Percentiles rank a stretch among this genome's conserved stretches.
These are phyloP conservation scores for Agriopis aurantiaria DNA, from an alignment of 2,888 invertebrate species.

Conservation along the genomic window DNA sequence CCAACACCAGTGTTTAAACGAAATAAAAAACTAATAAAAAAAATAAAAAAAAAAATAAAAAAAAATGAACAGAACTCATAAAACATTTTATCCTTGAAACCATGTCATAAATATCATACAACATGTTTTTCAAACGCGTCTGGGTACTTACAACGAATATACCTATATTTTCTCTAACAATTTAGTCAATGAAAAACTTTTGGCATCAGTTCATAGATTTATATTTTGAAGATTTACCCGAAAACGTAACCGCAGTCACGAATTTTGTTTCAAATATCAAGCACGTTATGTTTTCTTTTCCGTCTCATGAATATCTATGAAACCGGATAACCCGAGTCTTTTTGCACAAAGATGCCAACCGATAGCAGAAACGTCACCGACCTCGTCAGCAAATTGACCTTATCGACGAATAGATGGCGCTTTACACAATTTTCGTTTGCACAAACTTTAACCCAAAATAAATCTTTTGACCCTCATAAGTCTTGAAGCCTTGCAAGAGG, in stretches of 20 bases:
- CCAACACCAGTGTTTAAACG: no score
- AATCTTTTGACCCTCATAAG: constrained; percentile 67
- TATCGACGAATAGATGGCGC: constrained; percentile 66
- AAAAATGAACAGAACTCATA: neutral
- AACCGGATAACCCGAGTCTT: constrained; percentile 50
- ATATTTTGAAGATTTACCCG: constrained; percentile 2
- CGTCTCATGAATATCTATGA: constrained; percentile 69
- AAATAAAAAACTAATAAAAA: no score
- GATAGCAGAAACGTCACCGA: constrained; percentile 60
- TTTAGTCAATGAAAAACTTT: constrained; percentile 18
- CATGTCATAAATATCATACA: constrained; percentile 2
- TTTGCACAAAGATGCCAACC: constrained; percentile 48
- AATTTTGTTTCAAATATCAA: neutral
- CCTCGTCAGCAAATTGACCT: constrained; percentile 75
- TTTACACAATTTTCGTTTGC: constrained; percentile 65
- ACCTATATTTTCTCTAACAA: neutral
- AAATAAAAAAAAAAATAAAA: no score
- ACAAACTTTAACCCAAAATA: constrained; percentile 66
- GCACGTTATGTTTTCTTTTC: constrained; percentile 8
- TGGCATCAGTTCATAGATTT: constrained; percentile 24
- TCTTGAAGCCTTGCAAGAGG: constrained; percentile 63
- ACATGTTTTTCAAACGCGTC: constrained; percentile 2
- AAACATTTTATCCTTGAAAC: constrained; percentile 16
- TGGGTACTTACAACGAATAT: neutral
- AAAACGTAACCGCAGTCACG: neutral